Conservation (phyloP, 92 coral and sea anemone genomes). For the Zoanthus gigantus region DNA sequence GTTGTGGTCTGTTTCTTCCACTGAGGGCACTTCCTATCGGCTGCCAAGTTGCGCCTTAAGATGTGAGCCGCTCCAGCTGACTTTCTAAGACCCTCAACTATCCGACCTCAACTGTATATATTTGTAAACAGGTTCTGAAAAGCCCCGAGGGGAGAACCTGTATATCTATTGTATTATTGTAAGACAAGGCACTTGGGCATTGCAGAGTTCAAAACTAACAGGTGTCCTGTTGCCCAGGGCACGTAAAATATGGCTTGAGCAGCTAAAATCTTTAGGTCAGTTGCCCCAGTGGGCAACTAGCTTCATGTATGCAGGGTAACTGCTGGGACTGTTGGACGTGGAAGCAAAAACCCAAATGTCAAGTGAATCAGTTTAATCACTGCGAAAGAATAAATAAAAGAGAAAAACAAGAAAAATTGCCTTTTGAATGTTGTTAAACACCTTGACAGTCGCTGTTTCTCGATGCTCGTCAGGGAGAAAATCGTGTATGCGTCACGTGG, state of each 20-base stretch:
- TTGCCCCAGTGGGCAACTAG: not conserved
- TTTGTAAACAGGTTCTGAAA: too few relatives aligned
- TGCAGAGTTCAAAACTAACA: not conserved
- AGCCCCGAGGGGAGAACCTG: too few relatives aligned
- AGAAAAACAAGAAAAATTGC: conserved; percentile 40
- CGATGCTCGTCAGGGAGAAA: conserved; percentile 51
- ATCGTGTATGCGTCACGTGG: conserved; percentile 41
- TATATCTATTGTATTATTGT: too few relatives aligned
- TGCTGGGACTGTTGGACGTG: not conserved
- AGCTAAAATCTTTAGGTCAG: not conserved
- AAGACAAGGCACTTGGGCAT: too few relatives aligned
- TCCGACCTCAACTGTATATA: too few relatives aligned
- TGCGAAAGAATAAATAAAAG: conserved; percentile 36
- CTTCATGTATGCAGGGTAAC: not conserved
- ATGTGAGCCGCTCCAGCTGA: too few relatives aligned
- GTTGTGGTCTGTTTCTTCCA: too few relatives aligned
- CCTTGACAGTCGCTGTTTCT: conserved; percentile 32
- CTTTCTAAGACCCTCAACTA: too few relatives aligned
- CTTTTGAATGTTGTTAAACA: conserved; percentile 17
- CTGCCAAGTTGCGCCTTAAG: too few relatives aligned
- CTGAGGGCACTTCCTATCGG: too few relatives aligned
- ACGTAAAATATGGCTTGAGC: not conserved
- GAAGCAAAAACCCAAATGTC: conserved; percentile 29
- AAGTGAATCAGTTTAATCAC: conserved; percentile 50
- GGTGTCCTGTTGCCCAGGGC: not conserved